phyloP scores from a whole-genome alignment of 2,113 vertebrate genomes.

The Notarius quadriscutis region DNA sequence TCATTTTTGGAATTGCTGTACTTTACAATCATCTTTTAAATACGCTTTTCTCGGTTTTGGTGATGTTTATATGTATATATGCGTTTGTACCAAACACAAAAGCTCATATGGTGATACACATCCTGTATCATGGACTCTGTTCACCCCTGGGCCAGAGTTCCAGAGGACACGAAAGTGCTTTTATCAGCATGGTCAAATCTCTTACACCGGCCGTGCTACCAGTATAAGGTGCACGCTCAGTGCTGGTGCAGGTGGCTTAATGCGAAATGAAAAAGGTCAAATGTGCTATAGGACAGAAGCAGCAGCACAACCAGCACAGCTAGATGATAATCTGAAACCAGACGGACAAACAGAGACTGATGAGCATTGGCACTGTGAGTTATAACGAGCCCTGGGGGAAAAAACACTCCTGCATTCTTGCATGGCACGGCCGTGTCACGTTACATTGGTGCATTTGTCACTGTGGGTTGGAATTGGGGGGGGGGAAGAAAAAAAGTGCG shows the following conservation, averaged over 20 bases:
- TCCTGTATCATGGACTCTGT: neutral
- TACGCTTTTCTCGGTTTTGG: neutral
- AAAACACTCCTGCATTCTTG: constrained; percentile 2
- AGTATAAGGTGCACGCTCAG: neutral
- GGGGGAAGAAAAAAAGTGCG: neutral
- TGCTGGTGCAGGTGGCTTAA: constrained; percentile 2
- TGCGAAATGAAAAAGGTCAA: neutral
- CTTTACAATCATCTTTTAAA: no score
- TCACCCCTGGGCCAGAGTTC: neutral
- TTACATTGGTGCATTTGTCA: constrained; percentile 30
- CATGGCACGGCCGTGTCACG: neutral
- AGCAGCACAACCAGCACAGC: neutral
- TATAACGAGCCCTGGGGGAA: constrained; percentile 24
- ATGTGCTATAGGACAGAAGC: neutral
- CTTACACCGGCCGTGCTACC: neutral
- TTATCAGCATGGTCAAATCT: neutral
- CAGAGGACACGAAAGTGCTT: neutral
- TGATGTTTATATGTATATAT: neutral
- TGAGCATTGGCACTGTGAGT: constrained; percentile 4
- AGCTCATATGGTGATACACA: neutral
- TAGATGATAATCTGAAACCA: constrained; percentile 16
- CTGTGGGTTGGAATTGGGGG: neutral
- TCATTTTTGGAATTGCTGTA: no score
- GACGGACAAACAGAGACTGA: constrained; percentile 24
- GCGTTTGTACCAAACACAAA: neutral